Conservation (phyloP, 1,140 invertebrate species). For the Brachionus angularis region DNA sequence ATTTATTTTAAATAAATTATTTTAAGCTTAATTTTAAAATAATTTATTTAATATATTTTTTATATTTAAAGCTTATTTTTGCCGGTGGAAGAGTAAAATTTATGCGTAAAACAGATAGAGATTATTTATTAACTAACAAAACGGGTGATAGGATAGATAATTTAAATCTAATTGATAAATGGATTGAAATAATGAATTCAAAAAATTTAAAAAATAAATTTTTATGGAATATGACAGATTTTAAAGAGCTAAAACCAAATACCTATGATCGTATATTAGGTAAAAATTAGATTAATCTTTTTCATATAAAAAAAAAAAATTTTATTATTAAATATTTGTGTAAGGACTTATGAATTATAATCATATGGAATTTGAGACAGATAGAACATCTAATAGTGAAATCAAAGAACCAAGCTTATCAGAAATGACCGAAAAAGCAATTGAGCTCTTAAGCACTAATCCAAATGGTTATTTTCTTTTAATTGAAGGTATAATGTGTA, state of each 20-base stretch:
- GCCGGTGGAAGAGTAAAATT: conserved; percentile 37
- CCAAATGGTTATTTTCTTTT: conserved; percentile 80
- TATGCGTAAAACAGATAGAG: not conserved
- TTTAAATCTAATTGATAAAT: conserved; percentile 37
- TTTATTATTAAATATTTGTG: too few relatives aligned
- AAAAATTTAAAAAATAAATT: conserved; percentile 27
- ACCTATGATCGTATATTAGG: conserved; percentile 36
- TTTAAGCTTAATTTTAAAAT: too few relatives aligned
- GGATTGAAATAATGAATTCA: conserved; percentile 19
- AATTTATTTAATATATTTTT: too few relatives aligned
- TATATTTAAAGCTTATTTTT: too few relatives aligned
- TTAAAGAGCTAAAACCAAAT: conserved; percentile 11
- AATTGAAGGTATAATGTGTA: too few relatives aligned
- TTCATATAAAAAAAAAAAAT: too few relatives aligned
- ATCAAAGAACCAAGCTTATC: conserved; percentile 64
- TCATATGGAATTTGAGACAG: conserved; percentile 71
- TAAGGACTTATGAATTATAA: conserved; percentile 63
- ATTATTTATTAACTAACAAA: not conserved
- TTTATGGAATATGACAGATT: conserved; percentile 8
- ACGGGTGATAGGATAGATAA: conserved; percentile 26
- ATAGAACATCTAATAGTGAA: conserved; percentile 56
- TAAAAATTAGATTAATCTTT: too few relatives aligned
- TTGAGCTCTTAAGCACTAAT: conserved; percentile 73
- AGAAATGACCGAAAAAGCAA: conserved; percentile 79
- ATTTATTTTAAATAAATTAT: too few relatives aligned